Base-by-base conservation (phyloP, 2,113 vertebrate species). In the Poecile atricapillus region DNA sequence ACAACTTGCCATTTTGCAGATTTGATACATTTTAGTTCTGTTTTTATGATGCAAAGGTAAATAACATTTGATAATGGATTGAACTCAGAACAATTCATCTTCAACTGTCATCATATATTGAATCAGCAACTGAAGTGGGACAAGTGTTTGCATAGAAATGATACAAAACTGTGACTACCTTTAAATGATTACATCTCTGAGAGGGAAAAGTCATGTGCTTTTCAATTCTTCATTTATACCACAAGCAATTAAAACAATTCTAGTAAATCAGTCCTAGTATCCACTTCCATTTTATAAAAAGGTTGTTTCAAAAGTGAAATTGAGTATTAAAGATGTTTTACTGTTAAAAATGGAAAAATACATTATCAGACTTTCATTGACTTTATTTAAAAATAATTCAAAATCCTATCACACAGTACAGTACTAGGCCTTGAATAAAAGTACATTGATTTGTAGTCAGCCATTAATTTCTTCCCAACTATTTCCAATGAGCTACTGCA, bases 261-360 rank as follows among this genome's bases (percentile, higher is more conserved):
- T 2, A 62, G 2, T 67, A 63, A 55, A 20, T 73, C 43, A 69
- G 11, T 67, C 39, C 0, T 0, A 15, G 16, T 30, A 69, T 39
- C 23, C 27, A 65, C 27, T 68, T 62, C 21, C 39, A 46, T 33
- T 33, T 55, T 55, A 31, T 6, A 68, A 76, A 71, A 88, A 64
- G 9, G 13, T 44, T 68, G 12, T 33, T 92, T 85, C 58, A 31
- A 75, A 95, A 31, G 2, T 0, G 8, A n/a, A 90, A 65, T 49
- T 43, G 60, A 83, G 24, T 24, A 44, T 39, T 70, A 37, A 52
- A 84, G 21, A 49, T 43, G 12, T 10, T 80, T 70, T 69, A 14
- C 35, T 68, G 19, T 53, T 58, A 75, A 59, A 93, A 20, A 77
- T 13, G 12, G 25, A 63, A 77, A 75, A 83, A 55, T 21, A 49